Conservation (phyloP, 37 sponge, comb jelly and placozoan genomes). For the Beroe ovata region DNA sequence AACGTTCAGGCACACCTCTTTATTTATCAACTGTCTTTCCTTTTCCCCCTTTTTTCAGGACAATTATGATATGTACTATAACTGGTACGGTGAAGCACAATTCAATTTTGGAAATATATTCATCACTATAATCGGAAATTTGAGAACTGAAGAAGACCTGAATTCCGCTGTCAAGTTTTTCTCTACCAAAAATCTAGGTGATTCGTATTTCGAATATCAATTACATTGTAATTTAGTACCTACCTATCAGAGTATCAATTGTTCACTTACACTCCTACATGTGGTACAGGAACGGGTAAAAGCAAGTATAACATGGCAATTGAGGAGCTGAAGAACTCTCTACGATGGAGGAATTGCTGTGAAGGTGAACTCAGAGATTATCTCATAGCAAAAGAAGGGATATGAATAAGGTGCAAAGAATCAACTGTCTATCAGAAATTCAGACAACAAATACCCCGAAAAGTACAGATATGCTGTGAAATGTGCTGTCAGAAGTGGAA, state of each 20-base stretch:
- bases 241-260: no score
- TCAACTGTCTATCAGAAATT: no score
- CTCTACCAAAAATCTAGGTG: not conserved
- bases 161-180: not conserved
- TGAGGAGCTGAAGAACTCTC: not conserved
- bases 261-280: no score
- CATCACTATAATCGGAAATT: not conserved
- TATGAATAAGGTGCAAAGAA: no score
- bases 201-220: no score
- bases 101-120: constrained; percentile 56
- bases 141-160: constrained; percentile 1
- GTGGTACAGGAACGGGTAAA: constrained; percentile 49
- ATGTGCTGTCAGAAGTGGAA: no score
- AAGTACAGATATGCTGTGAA: no score
- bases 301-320: constrained; percentile 1
- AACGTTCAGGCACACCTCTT: no score
- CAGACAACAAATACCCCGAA: no score
- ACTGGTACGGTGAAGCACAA: constrained; percentile 49
- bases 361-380: constrained; percentile 17
- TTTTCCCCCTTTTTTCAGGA: constrained; percentile 22
- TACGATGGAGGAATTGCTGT: constrained; percentile 30
- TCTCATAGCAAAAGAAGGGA: not conserved
- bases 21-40: no score
- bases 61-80: constrained; percentile 10
- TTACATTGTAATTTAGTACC: no score